Base-by-base conservation (phyloP, 2,888 invertebrate genomes). In the Apoda limacodes region DNA sequence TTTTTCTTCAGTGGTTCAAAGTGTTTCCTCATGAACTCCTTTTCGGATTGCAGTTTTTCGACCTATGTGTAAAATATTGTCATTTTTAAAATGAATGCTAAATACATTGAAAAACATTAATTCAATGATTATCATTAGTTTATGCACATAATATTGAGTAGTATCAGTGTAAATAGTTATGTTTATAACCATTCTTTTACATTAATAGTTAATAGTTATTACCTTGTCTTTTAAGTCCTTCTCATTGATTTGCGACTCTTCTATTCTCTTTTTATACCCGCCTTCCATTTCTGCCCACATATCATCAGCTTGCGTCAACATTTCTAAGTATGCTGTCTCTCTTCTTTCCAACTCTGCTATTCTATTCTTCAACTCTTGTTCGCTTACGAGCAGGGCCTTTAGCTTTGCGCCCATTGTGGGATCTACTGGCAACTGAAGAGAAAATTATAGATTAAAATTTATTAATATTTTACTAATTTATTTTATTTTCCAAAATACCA, bases 241-340 rank as follows among this genome's bases (percentile, higher is more conserved):
- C 51, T 84, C 83, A 5, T 70, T 72, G 3, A 61, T 53, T 25
- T 76, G 59, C 21, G 81, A 71, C 10, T 82, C 80, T 23, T 82
- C 63, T 19, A 87, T 83, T 44, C 80, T 83, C 46, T 75, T 78
- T 57, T 86, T 86, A 46, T 86, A 87, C 1, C 84, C 83, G 5
- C 82, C 81, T 51, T 86, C 88, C 78, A 88, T 82, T 48, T 87
- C 87, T 0, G 85, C 83, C 85, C 88, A 88, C 66, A 88, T 83
- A 35, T 88, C 85, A 39, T 89, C 89, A 0, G 88, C 88, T 35
- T 88, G 85, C 33, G 88, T 86, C 52, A 90, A 59, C 48, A 88
- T 88, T 50, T 87, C 86, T 47, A 88, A 78, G 49, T 89, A 89
- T 0, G 88, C 85, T 2, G 85, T 72, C 53, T 89, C 88, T 25